A percentile compares a stretch with the other conserved stretches of the same genome.
phyloP scores from a whole-genome alignment of 64 coral and sea anemone genomes.

The Astreopora myriophthalma region DNA sequence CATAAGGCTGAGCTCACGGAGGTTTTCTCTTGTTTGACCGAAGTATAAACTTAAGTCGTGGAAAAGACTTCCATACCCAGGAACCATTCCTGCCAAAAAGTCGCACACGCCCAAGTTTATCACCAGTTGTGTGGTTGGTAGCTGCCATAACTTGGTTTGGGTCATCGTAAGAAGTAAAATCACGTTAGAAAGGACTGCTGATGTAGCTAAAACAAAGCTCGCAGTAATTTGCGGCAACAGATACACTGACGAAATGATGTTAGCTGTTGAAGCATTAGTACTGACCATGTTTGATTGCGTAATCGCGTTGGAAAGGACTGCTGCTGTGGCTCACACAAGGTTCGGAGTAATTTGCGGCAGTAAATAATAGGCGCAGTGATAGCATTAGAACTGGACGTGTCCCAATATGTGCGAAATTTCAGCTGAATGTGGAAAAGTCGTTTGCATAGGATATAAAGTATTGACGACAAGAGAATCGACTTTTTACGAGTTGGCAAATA shows the following conservation, averaged over 20 bases:
- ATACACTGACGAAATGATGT: no score
- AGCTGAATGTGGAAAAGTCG: no score
- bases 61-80: background rate
- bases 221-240: background rate
- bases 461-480: no score
- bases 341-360: background rate
- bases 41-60: background rate
- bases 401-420: background rate
- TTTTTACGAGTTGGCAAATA: no score
- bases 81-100: background rate
- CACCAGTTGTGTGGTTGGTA: background rate
- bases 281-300: no score
- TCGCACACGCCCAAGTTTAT: background rate
- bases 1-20: background rate
- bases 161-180: background rate
- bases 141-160: background rate
- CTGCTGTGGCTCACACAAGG: background rate
- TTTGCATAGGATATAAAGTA: no score
- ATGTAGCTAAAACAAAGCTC: background rate
- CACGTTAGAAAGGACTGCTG: conserved; percentile 1
- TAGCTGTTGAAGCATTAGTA: no score
- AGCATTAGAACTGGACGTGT: background rate
- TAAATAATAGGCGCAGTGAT: background rate
- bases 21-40: background rate
- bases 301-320: background rate